A percentile compares a stretch with the other conserved stretches of the same genome.
phyloP scores from a whole-genome alignment of 2,797 vertebrate species.

The Helarctos malayanus region DNA sequence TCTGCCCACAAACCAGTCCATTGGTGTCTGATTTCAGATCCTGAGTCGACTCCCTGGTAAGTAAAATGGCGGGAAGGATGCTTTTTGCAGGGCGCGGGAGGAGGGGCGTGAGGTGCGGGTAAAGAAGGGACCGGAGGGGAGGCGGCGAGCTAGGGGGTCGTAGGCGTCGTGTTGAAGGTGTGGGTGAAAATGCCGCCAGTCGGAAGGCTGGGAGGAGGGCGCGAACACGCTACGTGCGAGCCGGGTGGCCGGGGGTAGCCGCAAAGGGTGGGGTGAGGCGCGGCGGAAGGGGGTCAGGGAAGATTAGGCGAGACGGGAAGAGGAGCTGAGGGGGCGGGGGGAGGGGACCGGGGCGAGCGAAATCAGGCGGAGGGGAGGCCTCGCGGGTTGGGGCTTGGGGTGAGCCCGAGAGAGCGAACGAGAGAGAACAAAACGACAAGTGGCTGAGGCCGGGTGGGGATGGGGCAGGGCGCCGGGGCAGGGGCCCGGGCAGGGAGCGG shows the following conservation, averaged over 20 bases:
- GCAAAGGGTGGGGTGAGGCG: neutral
- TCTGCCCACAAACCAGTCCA: slow-evolving; percentile 87
- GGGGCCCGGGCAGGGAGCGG: neutral
- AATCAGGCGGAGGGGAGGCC: slow-evolving; percentile 52
- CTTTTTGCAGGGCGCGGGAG: slow-evolving; percentile 71
- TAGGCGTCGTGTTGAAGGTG: neutral
- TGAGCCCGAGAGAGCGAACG: neutral
- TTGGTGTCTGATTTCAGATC: slow-evolving; percentile 89
- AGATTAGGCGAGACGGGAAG: neutral
- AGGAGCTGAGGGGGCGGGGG: neutral
- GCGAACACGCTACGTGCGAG: neutral
- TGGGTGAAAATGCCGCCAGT: neutral
- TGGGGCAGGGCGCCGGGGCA: neutral
- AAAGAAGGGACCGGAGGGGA: neutral
- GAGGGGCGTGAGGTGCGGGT: neutral
- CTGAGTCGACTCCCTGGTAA: slow-evolving; percentile 91
- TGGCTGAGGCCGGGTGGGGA: neutral
- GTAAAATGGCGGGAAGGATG: slow-evolving; percentile 85
- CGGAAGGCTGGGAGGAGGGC: slow-evolving; percentile 17
- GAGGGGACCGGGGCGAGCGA: neutral
- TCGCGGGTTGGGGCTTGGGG: neutral
- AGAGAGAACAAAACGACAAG: neutral
- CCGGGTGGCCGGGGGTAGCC: neutral
- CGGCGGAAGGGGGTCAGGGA: neutral
- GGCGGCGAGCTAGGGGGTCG: neutral